Base-by-base conservation (phyloP, 2,888 invertebrate species). In the Dynastes hyllus region DNA sequence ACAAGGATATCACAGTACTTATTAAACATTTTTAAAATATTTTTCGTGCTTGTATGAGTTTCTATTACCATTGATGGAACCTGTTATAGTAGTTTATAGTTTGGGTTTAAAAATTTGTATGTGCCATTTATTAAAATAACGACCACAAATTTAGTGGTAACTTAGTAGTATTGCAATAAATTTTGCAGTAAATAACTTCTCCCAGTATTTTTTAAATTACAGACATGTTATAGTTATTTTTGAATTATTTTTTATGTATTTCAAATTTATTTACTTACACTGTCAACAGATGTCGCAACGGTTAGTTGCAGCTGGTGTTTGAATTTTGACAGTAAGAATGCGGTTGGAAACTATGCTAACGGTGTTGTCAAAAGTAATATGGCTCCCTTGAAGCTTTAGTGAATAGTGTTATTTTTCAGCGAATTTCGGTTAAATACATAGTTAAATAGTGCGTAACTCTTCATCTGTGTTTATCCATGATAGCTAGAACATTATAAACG, bases 311-410 rank as follows among this genome's bases (percentile, higher is more conserved):
- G 40, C 53, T 55, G 40, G 27, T 37, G n/a, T 51, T 50, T 51
- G 27, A 22, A 69, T 78, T 69, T 76, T 79, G 78, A 78, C 80
- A 78, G 69, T 37, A 69, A 50, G 5, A 65, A 63, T 76, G 13
- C 27, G 81, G 81, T 82, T 80, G 51, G 67, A 51, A 32, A 58
- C 80, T 69, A 9, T 4, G 79, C 73, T 81, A 79, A 77, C 27
- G 66, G 79, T 80, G 80, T 80, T 73, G 79, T 80, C 80, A 81
- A 81, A 81, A 79, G 79, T 61, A 81, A 83, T 81, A 82, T 83
- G 83, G 83, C 82, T 81, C 77, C 79, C 58, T 76, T 76, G 55
- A 76, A 81, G 80, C 79, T 66, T 79, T 32, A 61, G 65, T 80
- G 61, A 79, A 77, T 61, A 51, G 71, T 77, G 73, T 55, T 53